A percentile compares a stretch with the other conserved stretches of the same genome.
Evolutionary conservation across 2,113 vertebrate species (phyloP).

Genomic region (Arenaria interpres): DNA sequence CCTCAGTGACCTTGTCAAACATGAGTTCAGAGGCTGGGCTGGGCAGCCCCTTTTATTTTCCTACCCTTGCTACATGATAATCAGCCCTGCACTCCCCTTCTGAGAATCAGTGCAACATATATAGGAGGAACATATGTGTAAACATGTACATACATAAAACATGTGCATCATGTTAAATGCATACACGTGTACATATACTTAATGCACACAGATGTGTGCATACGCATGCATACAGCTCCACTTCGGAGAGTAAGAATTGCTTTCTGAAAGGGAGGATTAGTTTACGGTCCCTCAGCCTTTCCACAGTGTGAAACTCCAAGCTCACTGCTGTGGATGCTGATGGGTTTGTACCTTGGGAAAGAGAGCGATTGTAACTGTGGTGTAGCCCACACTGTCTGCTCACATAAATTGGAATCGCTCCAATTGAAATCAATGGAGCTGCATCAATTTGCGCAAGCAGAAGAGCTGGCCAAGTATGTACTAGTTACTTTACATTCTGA

Average conservation of each 20-base stretch:
- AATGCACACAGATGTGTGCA: background rate
- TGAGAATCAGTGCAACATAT: background rate
- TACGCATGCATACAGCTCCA: background rate
- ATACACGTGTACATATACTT: background rate
- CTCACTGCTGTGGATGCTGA: background rate
- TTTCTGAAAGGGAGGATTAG: background rate
- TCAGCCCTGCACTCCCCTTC: background rate
- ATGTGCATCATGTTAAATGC: background rate
- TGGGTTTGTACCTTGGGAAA: background rate
- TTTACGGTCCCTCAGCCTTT: background rate
- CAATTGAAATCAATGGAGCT: conserved; percentile 34
- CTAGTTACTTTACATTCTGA: conserved; percentile 47
- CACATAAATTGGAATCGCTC: background rate
- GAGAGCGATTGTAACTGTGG: background rate
- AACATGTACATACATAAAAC: background rate
- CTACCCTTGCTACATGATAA: background rate
- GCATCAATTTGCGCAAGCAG: conserved; percentile 37
- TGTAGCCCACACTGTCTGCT: background rate
- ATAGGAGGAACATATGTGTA: background rate
- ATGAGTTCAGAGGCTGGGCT: background rate
- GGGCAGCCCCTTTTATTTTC: background rate
- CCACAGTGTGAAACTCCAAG: background rate
- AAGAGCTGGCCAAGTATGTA: conserved; percentile 17
- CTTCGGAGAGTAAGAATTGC: background rate
- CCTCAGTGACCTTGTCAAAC: background rate